Evolutionary conservation across 2,888 invertebrate genomes (phyloP), one percentile per base, ranked within the genome.

Genomic region (Cheilosia pagana): DNA sequence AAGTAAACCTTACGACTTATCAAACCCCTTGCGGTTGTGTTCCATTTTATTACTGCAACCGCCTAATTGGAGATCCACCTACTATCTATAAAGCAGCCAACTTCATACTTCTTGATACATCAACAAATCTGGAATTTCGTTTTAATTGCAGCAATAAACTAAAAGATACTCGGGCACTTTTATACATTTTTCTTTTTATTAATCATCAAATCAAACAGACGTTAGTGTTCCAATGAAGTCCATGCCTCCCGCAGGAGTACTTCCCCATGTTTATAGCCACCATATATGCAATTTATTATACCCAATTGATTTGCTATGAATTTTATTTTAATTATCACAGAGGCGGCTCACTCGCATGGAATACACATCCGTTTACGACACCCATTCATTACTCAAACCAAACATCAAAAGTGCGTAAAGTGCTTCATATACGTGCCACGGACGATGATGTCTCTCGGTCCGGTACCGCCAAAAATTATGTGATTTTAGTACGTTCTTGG

Each of bases 291-390:
- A 50, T 45, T 45, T 45, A 45, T 45, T 45, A 45, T 19, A 57
- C 50, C 68, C 63, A 78, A 74, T 74, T 74, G 57, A 70, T 79
- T 79, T 57, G 79, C 74, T 39, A 83, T 83, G 79, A 78, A 79
- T 79, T 70, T 31, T 41, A 35, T 55, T 50, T 82, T 81, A 77
- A 77, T 78, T 78, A 65, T 60, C 41, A 1, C 35, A 10, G n/a
- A 53, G 65, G 48, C 53, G 63, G 25, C 28, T 28, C 48, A n/a
- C 16, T 39, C 19, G 12, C 57, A 41, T 14, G 19, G 35, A 16
- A 39, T 28, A 55, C 39, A 21, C 55, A 62, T 50, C 39, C 65
- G 19, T 76, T 81, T 65, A 82, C 67, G 70, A 81, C 65, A 41
- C 31, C 14, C 52, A 67, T 53, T 53, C 59, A 53, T 75, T 65